Percentiles rank a stretch among this genome's conserved stretches.
Conservation (phyloP, 2,797 vertebrate genomes). For the Myiothlypis coronata region DNA sequence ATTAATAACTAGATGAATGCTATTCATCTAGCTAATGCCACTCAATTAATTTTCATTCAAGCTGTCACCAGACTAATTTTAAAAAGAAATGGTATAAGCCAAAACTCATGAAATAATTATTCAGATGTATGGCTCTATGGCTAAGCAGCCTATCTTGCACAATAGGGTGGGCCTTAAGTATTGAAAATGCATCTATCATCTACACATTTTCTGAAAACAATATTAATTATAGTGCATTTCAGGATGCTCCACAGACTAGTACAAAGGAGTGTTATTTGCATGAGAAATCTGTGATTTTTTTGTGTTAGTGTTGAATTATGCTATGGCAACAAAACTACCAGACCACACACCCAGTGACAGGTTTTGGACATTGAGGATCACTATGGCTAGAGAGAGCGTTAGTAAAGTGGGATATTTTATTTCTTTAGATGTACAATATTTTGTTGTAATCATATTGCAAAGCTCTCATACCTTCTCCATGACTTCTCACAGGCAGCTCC, state of each 20-base stretch:
- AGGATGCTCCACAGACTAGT: neutral
- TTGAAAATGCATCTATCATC: neutral
- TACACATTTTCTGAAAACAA: neutral
- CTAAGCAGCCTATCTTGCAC: neutral
- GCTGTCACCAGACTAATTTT: neutral
- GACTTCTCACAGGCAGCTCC: too few relatives aligned
- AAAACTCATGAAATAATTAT: conserved; percentile 33
- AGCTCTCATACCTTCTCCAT: too few relatives aligned
- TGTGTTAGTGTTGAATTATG: neutral
- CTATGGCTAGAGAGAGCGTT: neutral
- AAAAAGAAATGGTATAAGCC: neutral
- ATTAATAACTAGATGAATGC: conserved; percentile 40
- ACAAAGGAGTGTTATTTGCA: neutral
- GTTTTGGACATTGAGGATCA: neutral
- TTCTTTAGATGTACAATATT: neutral
- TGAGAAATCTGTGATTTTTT: neutral
- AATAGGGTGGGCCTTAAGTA: neutral
- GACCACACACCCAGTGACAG: neutral
- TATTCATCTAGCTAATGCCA: conserved; percentile 57
- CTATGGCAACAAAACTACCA: neutral
- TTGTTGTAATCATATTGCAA: neutral
- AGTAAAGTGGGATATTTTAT: neutral
- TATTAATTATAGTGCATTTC: neutral
- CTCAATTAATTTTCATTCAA: conserved; percentile 29
- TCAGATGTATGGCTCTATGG: neutral